A percentile compares a stretch with the other conserved stretches of the same genome.
Evolutionary conservation across 1,140 invertebrate genomes (phyloP).

Genomic region (Goniozus legneri): DNA sequence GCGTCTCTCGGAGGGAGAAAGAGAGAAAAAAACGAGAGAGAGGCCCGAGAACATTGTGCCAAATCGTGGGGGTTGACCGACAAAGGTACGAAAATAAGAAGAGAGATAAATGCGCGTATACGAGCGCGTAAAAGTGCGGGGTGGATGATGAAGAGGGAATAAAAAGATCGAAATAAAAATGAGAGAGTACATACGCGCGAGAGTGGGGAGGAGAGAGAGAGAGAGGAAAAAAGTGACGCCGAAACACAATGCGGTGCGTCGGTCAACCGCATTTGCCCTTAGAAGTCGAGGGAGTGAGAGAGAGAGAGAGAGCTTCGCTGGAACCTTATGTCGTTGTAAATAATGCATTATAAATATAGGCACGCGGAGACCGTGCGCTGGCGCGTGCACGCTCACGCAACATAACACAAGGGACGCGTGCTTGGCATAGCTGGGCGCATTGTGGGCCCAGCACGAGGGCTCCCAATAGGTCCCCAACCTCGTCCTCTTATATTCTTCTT

Average conservation of each 20-base stretch:
- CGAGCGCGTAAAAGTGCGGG: not conserved
- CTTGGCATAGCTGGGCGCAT: slow-evolving; percentile 51
- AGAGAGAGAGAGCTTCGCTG: slow-evolving; percentile 11
- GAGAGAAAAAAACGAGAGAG: slow-evolving; percentile 9
- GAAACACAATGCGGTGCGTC: not conserved
- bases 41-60: slow-evolving; percentile 9
- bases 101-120: not conserved
- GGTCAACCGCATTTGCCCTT: not conserved
- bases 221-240: not conserved
- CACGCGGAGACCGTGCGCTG: no score
- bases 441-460: slow-evolving; percentile 46
- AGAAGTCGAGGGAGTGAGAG: slow-evolving; percentile 4
- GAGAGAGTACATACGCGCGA: not conserved
- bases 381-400: slow-evolving; percentile 15
- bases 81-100: no score
- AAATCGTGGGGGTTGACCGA: no score
- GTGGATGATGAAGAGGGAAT: not conserved
- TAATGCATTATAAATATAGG: slow-evolving; percentile 54
- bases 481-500: no score
- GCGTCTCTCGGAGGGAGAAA: slow-evolving; percentile 5
- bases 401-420: slow-evolving; percentile 49
- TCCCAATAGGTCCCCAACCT: slow-evolving; percentile 6
- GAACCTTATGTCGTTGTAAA: slow-evolving; percentile 44
- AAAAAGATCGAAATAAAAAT: no score
- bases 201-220: not conserved